Percentiles rank a stretch among this genome's conserved stretches.
Conservation (phyloP, 2,113 vertebrate species). For the Rhineura floridana region DNA sequence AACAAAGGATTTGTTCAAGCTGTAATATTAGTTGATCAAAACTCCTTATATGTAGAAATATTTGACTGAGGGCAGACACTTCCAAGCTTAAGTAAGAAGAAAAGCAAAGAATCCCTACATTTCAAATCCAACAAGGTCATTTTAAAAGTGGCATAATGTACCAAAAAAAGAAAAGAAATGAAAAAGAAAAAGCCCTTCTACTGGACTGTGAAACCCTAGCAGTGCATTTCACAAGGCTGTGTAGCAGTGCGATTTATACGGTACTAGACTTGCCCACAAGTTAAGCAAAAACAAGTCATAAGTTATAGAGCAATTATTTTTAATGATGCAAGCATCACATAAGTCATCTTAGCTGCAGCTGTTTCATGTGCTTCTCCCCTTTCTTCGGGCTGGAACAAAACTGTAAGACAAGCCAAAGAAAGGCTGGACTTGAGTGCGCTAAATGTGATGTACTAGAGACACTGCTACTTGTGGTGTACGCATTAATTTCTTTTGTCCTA, state of each 20-base stretch:
- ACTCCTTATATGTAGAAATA: accelerated
- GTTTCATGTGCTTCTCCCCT: background rate
- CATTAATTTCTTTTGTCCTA: background rate
- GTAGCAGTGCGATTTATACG: conserved; percentile 2
- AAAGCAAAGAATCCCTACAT: background rate
- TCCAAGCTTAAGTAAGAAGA: background rate
- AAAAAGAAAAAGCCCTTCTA: accelerated
- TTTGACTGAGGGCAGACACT: background rate
- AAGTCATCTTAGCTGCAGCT: background rate
- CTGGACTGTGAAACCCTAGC: background rate
- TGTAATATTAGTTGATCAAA: background rate
- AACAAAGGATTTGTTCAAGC: background rate
- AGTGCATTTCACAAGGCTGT: background rate
- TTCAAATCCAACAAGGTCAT: background rate
- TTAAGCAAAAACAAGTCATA: conserved; percentile 39
- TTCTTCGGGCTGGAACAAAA: background rate
- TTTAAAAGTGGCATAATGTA: background rate
- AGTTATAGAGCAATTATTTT: conserved; percentile 37
- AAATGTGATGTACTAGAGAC: background rate
- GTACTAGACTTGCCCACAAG: background rate
- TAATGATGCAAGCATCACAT: conserved; percentile 23
- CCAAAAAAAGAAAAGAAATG: too few species aligned
- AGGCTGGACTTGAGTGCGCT: background rate
- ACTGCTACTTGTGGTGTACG: background rate
- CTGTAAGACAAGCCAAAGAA: background rate